Evolutionary conservation across 2,797 vertebrate genomes (phyloP).

Genomic region (Rallus crepitans): DNA sequence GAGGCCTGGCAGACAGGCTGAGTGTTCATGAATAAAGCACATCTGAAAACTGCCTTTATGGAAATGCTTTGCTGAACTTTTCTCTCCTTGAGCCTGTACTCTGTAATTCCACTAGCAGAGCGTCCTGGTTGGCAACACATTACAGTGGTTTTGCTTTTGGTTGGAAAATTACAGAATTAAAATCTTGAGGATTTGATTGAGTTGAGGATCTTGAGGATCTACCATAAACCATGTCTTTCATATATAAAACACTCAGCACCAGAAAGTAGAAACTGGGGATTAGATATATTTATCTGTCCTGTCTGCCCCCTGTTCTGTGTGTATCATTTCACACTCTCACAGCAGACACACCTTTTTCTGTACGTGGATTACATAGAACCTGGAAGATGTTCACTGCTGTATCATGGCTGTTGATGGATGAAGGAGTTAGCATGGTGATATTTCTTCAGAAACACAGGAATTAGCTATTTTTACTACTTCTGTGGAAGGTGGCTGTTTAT

Average conservation of each 20-base stretch:
- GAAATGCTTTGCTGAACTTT: not conserved
- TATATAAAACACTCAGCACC: not conserved
- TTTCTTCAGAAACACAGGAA: not conserved
- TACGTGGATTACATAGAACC: not conserved
- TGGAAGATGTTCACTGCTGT: not conserved
- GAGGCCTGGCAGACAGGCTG: not conserved
- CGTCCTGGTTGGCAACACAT: not conserved
- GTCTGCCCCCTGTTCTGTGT: not conserved
- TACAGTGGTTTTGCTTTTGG: not conserved
- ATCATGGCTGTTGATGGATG: not conserved
- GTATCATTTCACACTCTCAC: not conserved
- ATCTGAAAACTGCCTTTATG: not conserved
- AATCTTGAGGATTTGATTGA: not conserved
- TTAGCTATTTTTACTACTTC: not conserved
- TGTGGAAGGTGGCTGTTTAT: not conserved
- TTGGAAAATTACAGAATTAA: not conserved
- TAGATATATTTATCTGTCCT: not conserved
- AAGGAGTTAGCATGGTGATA: not conserved
- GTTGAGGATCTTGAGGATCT: too few relatives aligned
- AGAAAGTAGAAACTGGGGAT: not conserved
- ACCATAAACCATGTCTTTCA: not conserved
- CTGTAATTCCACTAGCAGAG: not conserved
- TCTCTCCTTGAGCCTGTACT: not conserved
- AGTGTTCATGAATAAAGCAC: not conserved
- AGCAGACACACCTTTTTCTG: not conserved